Evolutionary conservation across 1,140 invertebrate species (phyloP), one percentile per base, ranked within the genome.

Genomic region (Hirudo medicinalis): DNA sequence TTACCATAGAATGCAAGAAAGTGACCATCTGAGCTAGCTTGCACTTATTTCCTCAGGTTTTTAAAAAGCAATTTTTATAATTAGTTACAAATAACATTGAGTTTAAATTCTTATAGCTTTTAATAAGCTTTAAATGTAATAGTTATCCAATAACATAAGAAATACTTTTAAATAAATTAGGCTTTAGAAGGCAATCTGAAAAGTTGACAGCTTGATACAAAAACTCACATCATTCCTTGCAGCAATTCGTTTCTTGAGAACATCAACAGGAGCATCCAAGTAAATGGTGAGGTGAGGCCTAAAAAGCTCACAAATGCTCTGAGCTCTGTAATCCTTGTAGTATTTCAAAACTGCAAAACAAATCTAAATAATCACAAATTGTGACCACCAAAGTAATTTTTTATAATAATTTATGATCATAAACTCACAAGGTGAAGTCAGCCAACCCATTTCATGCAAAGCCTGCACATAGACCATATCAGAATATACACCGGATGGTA

Each of bases 251-350:
- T 76, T 72, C 53, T 69, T 69, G 19, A 76, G 27, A 53, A 67
- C 43, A 36, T 55, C 27, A 20, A 78, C 67, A 17, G 76, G 76
- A 5, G 77, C 77, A 75, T 78, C 77, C 66, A 78, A 63, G 69
- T 76, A 78, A 40, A 78, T 74, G 49, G 74, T 67, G 2, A 77
- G 68, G 68, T 78, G 77, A 20, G 77, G 77, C 32, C 74, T 74
- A 68, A 72, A 75, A 70, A 77, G 71, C 43, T 78, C 76, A 74
- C 74, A 74, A n/a, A 76, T 27, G 3, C 67, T 74, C 57, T 76
- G 72, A 54, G 73, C 71, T 19, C 71, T 68, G 32, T 74, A 20
- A 6, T 73, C 69, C 29, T 57, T 72, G 72, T 76, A 75, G 68
- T 71, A 76, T 19, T 67, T 32, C 20, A 71, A 29, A 20, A 53